Conservation (phyloP, 2,113 vertebrate species). For the Chamaea fasciata region DNA sequence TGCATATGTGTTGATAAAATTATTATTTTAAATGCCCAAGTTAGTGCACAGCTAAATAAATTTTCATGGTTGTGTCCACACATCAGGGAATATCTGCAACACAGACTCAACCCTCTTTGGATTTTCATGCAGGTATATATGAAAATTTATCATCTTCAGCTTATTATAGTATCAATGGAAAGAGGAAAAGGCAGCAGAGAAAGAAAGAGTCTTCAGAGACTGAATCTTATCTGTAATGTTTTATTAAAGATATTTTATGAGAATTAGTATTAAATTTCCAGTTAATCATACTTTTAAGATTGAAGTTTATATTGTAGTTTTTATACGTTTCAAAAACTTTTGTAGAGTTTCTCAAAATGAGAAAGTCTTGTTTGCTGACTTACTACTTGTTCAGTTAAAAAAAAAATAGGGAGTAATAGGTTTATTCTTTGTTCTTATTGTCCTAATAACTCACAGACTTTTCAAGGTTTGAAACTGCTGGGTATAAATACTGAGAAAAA, state of each 20-base stretch:
- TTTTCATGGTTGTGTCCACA: neutral
- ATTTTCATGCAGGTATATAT: neutral
- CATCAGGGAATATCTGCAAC: neutral
- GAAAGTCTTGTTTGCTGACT: neutral
- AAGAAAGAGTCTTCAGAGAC: neutral
- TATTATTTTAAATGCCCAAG: neutral
- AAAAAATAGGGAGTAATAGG: neutral
- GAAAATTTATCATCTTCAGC: neutral
- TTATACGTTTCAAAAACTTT: neutral
- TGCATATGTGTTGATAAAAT: neutral
- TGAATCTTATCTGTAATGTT: neutral
- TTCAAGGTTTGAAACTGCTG: slow-evolving; percentile 42
- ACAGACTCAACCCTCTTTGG: neutral
- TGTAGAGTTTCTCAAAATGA: neutral
- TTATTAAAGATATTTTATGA: slow-evolving; percentile 11
- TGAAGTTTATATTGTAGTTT: neutral
- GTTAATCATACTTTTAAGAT: neutral
- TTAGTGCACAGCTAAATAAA: neutral
- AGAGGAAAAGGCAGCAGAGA: neutral
- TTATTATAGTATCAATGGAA: neutral
- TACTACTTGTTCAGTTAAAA: neutral
- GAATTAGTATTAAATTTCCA: slow-evolving; percentile 33
- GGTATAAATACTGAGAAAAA: slow-evolving; percentile 24
- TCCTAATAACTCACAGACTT: neutral
- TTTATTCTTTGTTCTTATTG: neutral